Conservation (phyloP, 2,113 vertebrate genomes). For the Seriola quinqueradiata region DNA sequence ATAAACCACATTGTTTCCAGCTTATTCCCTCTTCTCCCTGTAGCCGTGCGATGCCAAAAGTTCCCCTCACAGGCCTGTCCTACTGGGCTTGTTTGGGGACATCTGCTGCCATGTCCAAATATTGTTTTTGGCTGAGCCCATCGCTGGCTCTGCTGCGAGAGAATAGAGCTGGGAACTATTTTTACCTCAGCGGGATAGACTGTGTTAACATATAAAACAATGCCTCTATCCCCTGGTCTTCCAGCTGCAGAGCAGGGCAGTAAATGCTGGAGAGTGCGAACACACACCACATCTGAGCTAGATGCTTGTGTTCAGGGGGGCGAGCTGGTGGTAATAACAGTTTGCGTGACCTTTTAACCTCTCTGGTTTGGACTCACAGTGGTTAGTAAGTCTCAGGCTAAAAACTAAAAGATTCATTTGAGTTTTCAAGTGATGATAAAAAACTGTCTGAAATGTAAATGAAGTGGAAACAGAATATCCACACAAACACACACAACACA, state of each 20-base stretch:
- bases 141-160: slow-evolving; percentile 62
- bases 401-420: background rate
- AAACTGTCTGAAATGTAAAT: background rate
- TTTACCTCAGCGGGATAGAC: slow-evolving; percentile 74
- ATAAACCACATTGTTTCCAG: slow-evolving; percentile 71
- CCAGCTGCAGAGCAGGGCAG: slow-evolving; percentile 73
- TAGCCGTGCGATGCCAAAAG: slow-evolving; percentile 55
- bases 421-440: background rate
- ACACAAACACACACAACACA: background rate
- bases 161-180: slow-evolving; percentile 78
- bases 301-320: slow-evolving; percentile 4
- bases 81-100: slow-evolving; percentile 76
- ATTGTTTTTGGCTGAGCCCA: slow-evolving; percentile 81
- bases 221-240: slow-evolving; percentile 61
- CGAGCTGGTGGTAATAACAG: slow-evolving; percentile 20
- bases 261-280: slow-evolving; percentile 27
- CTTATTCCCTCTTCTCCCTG: slow-evolving; percentile 36
- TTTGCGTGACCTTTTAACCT: slow-evolving; percentile 31
- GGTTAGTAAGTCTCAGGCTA: background rate
- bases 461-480: background rate
- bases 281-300: slow-evolving; percentile 21
- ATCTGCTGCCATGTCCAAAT: slow-evolving; percentile 84
- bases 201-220: slow-evolving; percentile 81
- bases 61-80: slow-evolving; percentile 67
- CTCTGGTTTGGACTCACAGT: slow-evolving; percentile 12